phyloP scores from a whole-genome alignment of 2,888 invertebrate species.

The Tetragonula carbonaria region DNA sequence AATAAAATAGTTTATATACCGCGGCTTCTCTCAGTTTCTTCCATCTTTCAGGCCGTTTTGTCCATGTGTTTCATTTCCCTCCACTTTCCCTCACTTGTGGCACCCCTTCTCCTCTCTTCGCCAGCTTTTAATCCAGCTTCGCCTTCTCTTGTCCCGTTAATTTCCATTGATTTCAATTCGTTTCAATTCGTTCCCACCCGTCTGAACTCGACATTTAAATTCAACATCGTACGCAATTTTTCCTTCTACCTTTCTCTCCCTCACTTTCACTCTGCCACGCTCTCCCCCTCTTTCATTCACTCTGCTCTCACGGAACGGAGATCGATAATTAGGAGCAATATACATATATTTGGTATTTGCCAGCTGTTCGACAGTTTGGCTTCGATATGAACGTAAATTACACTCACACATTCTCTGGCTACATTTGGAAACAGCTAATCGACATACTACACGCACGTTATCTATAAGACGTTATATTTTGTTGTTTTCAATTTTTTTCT shows the following conservation, averaged over 20 bases:
- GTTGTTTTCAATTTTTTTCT: background rate
- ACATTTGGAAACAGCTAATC: constrained; percentile 64
- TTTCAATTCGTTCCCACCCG: constrained; percentile 1
- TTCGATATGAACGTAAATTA: constrained; percentile 58
- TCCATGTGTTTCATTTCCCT: background rate
- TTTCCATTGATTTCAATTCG: background rate
- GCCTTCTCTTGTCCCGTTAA: background rate
- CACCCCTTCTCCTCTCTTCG: background rate
- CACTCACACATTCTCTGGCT: constrained; percentile 57
- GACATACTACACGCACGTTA: constrained; percentile 58
- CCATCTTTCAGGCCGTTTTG: constrained; percentile 53
- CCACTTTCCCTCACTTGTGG: background rate
- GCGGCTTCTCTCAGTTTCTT: constrained; percentile 37
- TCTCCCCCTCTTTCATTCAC: constrained; percentile 6
- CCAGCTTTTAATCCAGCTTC: background rate
- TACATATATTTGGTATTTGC: constrained; percentile 65
- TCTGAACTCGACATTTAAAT: constrained; percentile 16
- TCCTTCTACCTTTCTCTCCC: constrained; percentile 8
- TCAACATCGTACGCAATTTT: constrained; percentile 14
- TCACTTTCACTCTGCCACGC: constrained; percentile 4
- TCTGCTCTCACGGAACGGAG: constrained; percentile 51
- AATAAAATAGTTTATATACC: constrained; percentile 78
- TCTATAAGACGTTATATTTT: constrained; percentile 36
- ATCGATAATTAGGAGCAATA: constrained; percentile 64
- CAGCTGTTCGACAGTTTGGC: constrained; percentile 62